Percentiles rank a stretch among this genome's conserved stretches.
phyloP scores from a whole-genome alignment of 2,888 invertebrate genomes.

The Lochmaea capreae region DNA sequence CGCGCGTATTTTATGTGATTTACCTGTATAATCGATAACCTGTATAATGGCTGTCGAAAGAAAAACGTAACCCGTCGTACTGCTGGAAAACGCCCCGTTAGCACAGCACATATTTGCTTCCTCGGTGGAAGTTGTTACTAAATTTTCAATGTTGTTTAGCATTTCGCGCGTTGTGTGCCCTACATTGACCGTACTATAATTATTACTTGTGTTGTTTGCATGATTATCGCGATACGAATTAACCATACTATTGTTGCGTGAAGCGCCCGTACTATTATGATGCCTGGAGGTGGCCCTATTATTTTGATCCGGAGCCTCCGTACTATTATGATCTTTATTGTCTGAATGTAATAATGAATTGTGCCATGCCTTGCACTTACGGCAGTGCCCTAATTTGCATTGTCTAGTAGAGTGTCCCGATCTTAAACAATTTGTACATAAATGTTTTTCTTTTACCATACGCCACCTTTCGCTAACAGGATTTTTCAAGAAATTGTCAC shows the following conservation, averaged over 20 bases:
- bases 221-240: no score
- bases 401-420: slow-evolving; percentile 2
- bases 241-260: neutral
- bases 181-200: no score
- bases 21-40: neutral
- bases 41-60: slow-evolving; percentile 18
- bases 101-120: no score
- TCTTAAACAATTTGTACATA: slow-evolving; percentile 25
- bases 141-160: no score
- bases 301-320: neutral
- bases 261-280: neutral
- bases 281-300: neutral
- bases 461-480: neutral
- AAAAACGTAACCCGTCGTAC: neutral
- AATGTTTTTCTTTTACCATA: slow-evolving; percentile 1
- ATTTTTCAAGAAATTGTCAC: slow-evolving; percentile 10
- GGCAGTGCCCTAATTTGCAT: slow-evolving; percentile 3
- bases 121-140: no score
- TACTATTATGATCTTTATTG: neutral
- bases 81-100: neutral
- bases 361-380: neutral
- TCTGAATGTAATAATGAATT: slow-evolving; percentile 18
- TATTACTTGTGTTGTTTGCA: no score
- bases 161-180: no score
- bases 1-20: slow-evolving; percentile 9